Evolutionary conservation across 2,888 invertebrate genomes (phyloP), one percentile per base, ranked within the genome.

Genomic region (Litoditis marina): DNA sequence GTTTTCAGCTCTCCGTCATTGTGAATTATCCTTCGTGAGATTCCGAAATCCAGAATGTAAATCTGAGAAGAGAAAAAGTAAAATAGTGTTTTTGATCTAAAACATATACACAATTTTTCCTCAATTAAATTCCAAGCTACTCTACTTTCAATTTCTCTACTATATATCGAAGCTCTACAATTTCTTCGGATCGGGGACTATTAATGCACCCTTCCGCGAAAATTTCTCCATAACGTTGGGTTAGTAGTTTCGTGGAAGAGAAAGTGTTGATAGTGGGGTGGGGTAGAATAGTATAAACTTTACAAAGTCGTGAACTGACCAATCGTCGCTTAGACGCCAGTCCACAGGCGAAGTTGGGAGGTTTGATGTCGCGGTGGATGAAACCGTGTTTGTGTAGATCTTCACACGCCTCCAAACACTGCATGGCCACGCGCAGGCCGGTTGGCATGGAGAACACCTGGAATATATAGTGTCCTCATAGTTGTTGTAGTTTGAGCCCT

Each of bases 11-110:
- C 71, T 36, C 69, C 68, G 39, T 68, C 59, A 13, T 64, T 55
- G 60, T 77, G 74, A 11, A 63, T 30, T 34, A 66, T 65, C 47
- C 67, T 66, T 13, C 78, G 71, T 1, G 78, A 73, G 49, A 78
- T 78, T 27, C 78, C 78, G 42, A 77, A 78, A 60, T 78, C 78
- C 50, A 78, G 73, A 52, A 78, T 69, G 60, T 76, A 78, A 19
- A 78, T 65, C 52, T 61, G 51, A 36, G 42, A 2, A 4, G 31
- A 32, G 34, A 8, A 27, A 28, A 19, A 2, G n/a, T 27, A n/a
- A n/a, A n/a, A n/a, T n/a, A n/a, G n/a, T n/a, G n/a, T n/a, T n/a
- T n/a, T n/a, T n/a, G n/a, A n/a, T n/a, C n/a, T n/a, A n/a, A n/a
- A n/a, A n/a, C n/a, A n/a, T n/a, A n/a, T n/a, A n/a, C n/a, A n/a